Conservation (phyloP, 2,113 vertebrate genomes). For the Narcine bancroftii region DNA sequence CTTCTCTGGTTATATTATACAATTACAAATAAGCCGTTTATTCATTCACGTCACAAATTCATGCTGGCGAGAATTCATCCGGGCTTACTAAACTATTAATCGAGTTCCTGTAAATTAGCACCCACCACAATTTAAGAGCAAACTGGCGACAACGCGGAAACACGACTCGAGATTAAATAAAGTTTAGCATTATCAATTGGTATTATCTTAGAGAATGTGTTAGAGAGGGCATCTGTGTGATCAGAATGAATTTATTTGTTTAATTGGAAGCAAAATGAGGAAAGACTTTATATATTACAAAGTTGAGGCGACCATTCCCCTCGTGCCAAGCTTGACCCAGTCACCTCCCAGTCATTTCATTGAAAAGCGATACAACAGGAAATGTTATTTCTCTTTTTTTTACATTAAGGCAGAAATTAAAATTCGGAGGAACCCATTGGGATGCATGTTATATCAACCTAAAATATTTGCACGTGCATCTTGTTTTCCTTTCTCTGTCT, state of each 20-base stretch:
- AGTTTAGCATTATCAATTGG: not conserved
- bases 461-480: not conserved
- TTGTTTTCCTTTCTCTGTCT: not conserved
- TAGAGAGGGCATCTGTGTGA: not conserved
- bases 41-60: not conserved
- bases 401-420: not conserved
- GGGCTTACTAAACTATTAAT: not conserved
- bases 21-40: not conserved
- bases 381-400: not conserved
- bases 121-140: not conserved
- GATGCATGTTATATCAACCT: not conserved
- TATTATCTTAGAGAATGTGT: not conserved
- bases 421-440: not conserved
- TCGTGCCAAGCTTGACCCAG: not conserved
- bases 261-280: not conserved
- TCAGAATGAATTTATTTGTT: slow-evolving; percentile 1
- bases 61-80: too few relatives aligned
- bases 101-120: not conserved
- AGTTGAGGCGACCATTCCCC: not conserved
- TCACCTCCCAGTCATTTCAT: not conserved
- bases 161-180: not conserved
- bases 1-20: too few relatives aligned
- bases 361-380: not conserved
- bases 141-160: not conserved
- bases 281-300: too few relatives aligned